Base-by-base conservation (phyloP, 2,888 invertebrate genomes). In the Nymphalis c-album region DNA sequence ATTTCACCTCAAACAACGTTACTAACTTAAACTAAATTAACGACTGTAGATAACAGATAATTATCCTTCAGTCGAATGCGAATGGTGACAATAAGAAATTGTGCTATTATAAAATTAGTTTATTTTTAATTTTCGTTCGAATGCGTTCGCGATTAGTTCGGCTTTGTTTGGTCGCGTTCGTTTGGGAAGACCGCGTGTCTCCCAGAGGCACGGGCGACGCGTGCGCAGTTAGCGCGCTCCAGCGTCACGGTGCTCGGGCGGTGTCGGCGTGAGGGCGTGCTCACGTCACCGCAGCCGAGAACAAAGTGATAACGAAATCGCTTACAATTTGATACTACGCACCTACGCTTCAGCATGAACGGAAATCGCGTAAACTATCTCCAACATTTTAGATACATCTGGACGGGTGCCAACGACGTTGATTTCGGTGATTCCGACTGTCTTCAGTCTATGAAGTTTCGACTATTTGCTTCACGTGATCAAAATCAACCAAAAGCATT, bases 281-380 rank as follows among this genome's bases (percentile, higher is more conserved):
- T 80, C 80, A 77, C 90, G 84, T 85, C 87, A 83, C 82, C 80
- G 81, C 82, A 74, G 80, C 78, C 81, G 80, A 84, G 85, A 82
- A 85, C 90, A 83, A 82, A 90, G 85, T 91, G 91, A 91, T 91
- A 91, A 90, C 87, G 85, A 87, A 86, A 86, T 76, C 71, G 73
- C 78, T 57, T 78, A 82, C 83, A 82, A 13, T 85, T 82, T 86
- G 85, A 85, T 86, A 85, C 80, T 81, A 84, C 82, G 78, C 76
- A 73, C 77, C 78, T 78, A 81, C 79, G 79, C 79, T 77, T 63
- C 73, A 75, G 74, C 78, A 78, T 78, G 78, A 78, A 78, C 76
- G 77, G 77, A 78, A 78, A 78, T 77, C 80, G 73, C 78, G 77
- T 78, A 80, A 80, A 71, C 72, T 68, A 71, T 80, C 81, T 60